Conservation (phyloP, 92 coral and sea anemone species). For the Galaxea fascicularis region DNA sequence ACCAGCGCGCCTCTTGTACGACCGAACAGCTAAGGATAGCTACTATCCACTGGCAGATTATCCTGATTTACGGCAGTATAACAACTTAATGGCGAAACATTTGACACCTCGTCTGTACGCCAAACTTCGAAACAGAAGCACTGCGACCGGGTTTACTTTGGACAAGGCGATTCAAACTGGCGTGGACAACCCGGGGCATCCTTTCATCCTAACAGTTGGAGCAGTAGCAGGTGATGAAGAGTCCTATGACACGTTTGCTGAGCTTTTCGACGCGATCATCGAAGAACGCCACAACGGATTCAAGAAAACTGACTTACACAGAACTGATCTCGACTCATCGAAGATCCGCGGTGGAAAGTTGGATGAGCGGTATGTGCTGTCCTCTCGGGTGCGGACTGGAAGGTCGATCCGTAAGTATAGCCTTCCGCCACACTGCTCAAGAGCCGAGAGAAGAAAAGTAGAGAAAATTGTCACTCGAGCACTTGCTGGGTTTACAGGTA, state of each 20-base stretch:
- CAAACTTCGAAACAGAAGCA: conserved; percentile 81
- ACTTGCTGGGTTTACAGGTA: conserved; percentile 86
- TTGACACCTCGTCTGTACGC: conserved; percentile 87
- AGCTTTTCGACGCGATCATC: conserved; percentile 92
- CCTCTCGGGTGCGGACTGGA: conserved; percentile 95
- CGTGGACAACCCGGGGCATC: conserved; percentile 97
- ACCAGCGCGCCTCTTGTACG: conserved; percentile 27
- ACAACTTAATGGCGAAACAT: conserved; percentile 96
- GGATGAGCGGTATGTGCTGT: conserved; percentile 86
- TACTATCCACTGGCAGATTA: conserved; percentile 78
- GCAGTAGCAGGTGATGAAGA: conserved; percentile 97
- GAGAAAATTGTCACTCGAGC: conserved; percentile 85
- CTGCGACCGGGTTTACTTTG: conserved; percentile 82
- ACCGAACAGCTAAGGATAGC: conserved; percentile 4
- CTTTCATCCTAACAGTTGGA: conserved; percentile 92
- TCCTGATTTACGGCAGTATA: conserved; percentile 91
- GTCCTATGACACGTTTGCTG: conserved; percentile 81
- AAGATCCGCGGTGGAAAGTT: conserved; percentile 89
- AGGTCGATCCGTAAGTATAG: conserved; percentile 87
- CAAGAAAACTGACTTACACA: conserved; percentile 83
- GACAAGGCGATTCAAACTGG: conserved; percentile 95
- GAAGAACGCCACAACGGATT: conserved; percentile 95
- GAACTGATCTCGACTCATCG: conserved; percentile 82
- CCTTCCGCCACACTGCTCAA: conserved; percentile 96
- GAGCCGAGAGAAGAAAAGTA: conserved; percentile 93